phyloP scores from a whole-genome alignment of 2,113 vertebrate species.

The Lagopus leucura region DNA sequence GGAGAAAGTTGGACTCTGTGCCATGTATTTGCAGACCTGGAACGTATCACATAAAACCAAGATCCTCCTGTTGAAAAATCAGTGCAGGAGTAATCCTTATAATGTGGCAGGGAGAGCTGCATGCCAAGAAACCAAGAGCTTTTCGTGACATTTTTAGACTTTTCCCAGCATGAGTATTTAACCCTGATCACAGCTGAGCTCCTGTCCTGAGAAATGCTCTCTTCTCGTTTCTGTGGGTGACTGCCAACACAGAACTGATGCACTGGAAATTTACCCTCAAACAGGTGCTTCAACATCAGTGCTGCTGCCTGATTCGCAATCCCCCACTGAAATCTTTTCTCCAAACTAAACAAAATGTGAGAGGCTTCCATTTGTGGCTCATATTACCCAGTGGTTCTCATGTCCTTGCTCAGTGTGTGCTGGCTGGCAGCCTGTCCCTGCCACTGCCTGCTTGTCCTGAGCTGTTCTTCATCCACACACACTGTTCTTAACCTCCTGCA shows the following conservation, averaged over 20 bases:
- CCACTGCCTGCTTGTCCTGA: not conserved
- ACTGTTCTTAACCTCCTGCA: not conserved
- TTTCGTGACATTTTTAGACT: not conserved
- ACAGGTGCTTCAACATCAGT: not conserved
- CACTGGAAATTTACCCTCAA: not conserved
- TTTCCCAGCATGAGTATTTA: not conserved
- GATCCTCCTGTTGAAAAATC: not conserved
- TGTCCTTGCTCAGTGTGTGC: accelerated
- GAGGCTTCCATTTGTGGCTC: not conserved
- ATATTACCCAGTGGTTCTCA: not conserved
- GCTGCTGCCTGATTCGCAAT: not conserved
- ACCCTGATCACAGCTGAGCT: not conserved
- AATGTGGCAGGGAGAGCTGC: not conserved
- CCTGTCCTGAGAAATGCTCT: not conserved
- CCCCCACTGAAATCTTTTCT: not conserved
- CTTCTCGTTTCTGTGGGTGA: no score
- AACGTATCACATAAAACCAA: no score
- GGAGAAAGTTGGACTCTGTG: not conserved
- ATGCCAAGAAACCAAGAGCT: not conserved
- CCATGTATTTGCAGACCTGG: not conserved
- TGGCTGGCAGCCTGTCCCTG: not conserved
- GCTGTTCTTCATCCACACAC: not conserved
- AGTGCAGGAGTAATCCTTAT: not conserved
- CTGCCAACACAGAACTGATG: accelerated
- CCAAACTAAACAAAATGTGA: no score